These are phyloP conservation scores for Coilia nasus DNA, from an alignment of 2,797 vertebrate species.

Conservation along the genomic window DNA sequence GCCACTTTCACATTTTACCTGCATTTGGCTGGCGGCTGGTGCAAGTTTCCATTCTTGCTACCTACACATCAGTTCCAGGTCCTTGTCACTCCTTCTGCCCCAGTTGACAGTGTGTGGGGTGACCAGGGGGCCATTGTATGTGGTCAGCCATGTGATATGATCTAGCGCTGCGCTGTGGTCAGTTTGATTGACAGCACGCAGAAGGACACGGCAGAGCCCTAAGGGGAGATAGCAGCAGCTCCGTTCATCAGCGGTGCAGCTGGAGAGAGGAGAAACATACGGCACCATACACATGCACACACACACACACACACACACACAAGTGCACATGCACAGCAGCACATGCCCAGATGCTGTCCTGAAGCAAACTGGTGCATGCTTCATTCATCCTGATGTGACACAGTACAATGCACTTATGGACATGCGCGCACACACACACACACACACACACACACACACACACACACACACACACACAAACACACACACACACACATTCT, in stretches of 20 bases:
- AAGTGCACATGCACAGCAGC: constrained; percentile 6
- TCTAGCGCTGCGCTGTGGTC: neutral
- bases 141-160: neutral
- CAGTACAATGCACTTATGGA: neutral
- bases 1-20: too few species aligned
- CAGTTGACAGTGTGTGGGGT: neutral
- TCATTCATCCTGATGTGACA: neutral
- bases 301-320: constrained; percentile 30
- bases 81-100: neutral
- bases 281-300: neutral
- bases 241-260: neutral
- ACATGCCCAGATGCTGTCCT: constrained; percentile 24
- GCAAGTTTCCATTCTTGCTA: neutral
- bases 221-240: neutral
- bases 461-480: neutral
- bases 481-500: neutral
- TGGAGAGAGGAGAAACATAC: neutral
- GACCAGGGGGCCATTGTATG: neutral
- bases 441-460: neutral
- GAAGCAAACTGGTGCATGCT: neutral
- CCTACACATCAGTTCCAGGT: neutral
- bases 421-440: constrained; percentile 3
- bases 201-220: neutral
- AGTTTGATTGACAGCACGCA: constrained; percentile 7
- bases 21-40: too few species aligned